Conservation (phyloP, 2,797 vertebrate species). For the Enteromius viviparus region DNA sequence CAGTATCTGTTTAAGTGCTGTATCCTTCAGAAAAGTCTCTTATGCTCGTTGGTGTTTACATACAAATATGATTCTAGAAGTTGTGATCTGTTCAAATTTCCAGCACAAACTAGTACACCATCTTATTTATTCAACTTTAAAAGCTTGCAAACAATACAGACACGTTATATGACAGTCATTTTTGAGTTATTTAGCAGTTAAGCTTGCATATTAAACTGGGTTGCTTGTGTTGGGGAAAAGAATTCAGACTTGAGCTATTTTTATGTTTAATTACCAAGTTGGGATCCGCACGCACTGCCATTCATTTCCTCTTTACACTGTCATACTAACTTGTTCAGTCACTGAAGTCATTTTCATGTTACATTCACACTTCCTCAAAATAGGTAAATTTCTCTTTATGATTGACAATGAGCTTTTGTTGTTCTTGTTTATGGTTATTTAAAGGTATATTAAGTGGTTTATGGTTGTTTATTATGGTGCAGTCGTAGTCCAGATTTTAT, state of each 20-base stretch:
- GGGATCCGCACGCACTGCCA: background rate
- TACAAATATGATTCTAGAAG: background rate
- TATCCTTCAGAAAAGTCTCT: background rate
- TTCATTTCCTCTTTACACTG: slow-evolving; percentile 2
- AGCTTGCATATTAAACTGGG: background rate
- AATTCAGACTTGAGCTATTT: slow-evolving; percentile 33
- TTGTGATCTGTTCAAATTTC: background rate
- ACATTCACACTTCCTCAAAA: background rate
- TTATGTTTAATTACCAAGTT: slow-evolving; percentile 41
- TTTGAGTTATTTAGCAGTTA: background rate
- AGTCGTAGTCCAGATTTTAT: background rate
- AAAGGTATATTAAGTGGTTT: background rate
- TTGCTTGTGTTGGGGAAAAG: slow-evolving; percentile 5
- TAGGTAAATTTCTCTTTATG: slow-evolving; percentile 19
- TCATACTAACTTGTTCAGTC: slow-evolving; percentile 19
- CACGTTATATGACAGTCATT: background rate
- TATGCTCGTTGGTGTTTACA: background rate
- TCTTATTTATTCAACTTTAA: background rate
- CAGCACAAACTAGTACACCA: background rate
- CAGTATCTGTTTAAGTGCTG: background rate
- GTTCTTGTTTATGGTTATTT: background rate
- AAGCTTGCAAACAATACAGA: background rate
- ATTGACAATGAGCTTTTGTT: background rate
- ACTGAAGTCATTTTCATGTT: slow-evolving; percentile 26
- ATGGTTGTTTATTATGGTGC: background rate